Evolutionary conservation across 2,797 vertebrate genomes (phyloP), one percentile per base, ranked within the genome.

Genomic region (Coregonus suidteri): DNA sequence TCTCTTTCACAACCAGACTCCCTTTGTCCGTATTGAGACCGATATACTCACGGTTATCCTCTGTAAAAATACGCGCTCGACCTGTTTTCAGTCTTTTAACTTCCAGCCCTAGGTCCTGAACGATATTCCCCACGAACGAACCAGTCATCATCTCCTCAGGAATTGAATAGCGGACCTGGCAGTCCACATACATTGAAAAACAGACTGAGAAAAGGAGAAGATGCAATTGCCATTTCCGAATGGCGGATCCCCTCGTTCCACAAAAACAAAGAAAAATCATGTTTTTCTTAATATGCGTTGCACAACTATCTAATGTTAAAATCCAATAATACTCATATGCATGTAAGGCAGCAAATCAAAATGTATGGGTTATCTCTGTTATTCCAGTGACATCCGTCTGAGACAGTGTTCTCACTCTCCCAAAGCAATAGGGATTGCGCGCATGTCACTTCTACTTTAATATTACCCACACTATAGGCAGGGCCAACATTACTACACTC

Each of bases 61-160:
- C 84, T 9, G 81, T 85, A 80, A 86, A 75, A 34, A 93, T 92
- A 74, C 91, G 88, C 64, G 89, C 89, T 70, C 88, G 82, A 3
- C 83, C 88, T 72, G 83, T 82, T 51, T 72, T 80, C 78, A 93
- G 83, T 71, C 91, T 86, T 51, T 62, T 72, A n/a, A 89, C 74
- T 78, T 92, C 87, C 77, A 94, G 81, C 2, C 90, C 90, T 3
- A 94, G 76, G 69, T 94, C 92, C 78, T 88, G 87, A 66, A 84
- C 72, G 69, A 94, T 88, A 79, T 91, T 89, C 13, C 92, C 92
- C 75, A 93, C 90, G 47, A 91, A 80, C n/a, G 90, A 90, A 31
- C 87, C 91, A 77, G 90, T 92, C 54, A 83, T 86, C 79, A 89
- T 85, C 65, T 93, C 91, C 84, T 93, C 92, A 1, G 70, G 82